phyloP scores from a whole-genome alignment of 1,140 invertebrate species.

The Neodiprion fabricii region DNA sequence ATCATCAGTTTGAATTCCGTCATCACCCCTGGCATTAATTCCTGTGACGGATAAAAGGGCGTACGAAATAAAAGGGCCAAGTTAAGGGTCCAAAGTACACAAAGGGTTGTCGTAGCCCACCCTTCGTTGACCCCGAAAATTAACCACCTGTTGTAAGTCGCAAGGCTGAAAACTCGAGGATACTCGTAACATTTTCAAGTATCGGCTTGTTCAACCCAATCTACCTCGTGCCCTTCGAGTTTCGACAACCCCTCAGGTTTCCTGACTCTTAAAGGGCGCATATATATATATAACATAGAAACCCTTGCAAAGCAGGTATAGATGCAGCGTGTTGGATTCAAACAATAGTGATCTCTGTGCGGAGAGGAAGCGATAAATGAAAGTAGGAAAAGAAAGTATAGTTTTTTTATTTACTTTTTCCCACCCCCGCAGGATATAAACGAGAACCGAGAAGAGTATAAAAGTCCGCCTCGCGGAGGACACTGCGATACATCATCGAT shows the following conservation, averaged over 20 bases:
- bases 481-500: conserved; percentile 1
- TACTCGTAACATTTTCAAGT: not conserved
- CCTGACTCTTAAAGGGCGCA: not conserved
- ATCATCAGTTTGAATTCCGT: too few relatives aligned
- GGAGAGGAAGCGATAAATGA: too few relatives aligned
- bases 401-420: not conserved
- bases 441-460: not conserved
- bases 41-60: too few relatives aligned
- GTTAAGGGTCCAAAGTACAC: not conserved
- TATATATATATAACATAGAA: too few relatives aligned
- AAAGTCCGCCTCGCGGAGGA: not conserved
- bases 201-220: not conserved
- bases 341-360: not conserved
- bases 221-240: not conserved
- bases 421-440: not conserved
- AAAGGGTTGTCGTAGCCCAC: not conserved
- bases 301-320: too few relatives aligned
- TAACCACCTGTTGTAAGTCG: conserved; percentile 1
- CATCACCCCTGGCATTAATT: too few relatives aligned
- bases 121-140: not conserved
- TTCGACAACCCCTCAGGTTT: not conserved
- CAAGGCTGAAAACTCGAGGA: not conserved
- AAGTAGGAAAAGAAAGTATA: not conserved
- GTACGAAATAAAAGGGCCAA: not conserved
- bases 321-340: not conserved